A percentile compares a stretch with the other conserved stretches of the same genome.
phyloP scores from a whole-genome alignment of 1,140 invertebrate species.

The Halesus radiatus region DNA sequence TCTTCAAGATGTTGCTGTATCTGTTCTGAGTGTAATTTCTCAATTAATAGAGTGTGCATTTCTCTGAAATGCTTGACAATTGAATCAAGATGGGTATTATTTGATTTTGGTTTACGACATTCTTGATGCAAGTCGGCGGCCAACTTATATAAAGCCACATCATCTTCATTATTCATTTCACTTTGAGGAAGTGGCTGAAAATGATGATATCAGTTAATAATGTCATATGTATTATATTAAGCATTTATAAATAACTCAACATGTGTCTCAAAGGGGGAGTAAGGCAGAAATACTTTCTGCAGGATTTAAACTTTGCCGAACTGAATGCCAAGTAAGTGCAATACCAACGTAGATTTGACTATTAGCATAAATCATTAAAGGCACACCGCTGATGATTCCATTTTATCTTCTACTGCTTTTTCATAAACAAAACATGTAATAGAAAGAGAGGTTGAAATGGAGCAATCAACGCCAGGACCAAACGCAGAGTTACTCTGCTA shows the following conservation, averaged over 20 bases:
- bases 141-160: constrained; percentile 61
- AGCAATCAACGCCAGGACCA: no score
- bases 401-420: neutral
- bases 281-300: no score
- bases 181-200: constrained; percentile 59
- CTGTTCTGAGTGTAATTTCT: constrained; percentile 33
- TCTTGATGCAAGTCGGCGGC: constrained; percentile 62
- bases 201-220: neutral
- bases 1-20: neutral
- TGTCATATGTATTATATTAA: no score
- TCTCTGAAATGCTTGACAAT: constrained; percentile 62
- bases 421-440: neutral
- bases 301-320: no score
- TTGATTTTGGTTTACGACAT: constrained; percentile 58
- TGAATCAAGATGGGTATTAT: constrained; percentile 55
- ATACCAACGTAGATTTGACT: no score
- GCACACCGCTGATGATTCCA: no score
- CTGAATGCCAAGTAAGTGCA: no score
- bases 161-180: constrained; percentile 58
- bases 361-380: no score
- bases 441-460: neutral
- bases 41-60: constrained; percentile 60
- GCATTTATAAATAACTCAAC: no score
- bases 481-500: neutral
- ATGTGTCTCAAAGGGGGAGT: no score